phyloP scores from a whole-genome alignment of 2,797 vertebrate genomes.

The Salmo trutta region DNA sequence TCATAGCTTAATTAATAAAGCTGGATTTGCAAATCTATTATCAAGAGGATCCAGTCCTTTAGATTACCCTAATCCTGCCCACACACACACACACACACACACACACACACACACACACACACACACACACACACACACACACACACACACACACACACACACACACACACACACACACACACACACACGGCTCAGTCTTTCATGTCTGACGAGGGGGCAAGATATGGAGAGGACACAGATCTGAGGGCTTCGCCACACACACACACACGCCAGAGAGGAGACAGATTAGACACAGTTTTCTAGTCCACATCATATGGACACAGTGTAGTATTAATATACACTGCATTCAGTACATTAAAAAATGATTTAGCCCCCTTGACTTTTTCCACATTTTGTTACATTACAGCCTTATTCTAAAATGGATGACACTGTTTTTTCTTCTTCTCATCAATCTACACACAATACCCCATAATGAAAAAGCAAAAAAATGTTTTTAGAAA shows the following conservation, averaged over 20 bases:
- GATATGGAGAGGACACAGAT: not conserved
- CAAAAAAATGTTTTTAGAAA: too few relatives aligned
- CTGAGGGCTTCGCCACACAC: too few relatives aligned
- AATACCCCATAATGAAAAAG: too few relatives aligned
- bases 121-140: slow-evolving; percentile 4
- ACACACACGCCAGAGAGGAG: not conserved
- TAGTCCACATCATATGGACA: not conserved
- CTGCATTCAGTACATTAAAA: too few relatives aligned
- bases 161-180: not conserved
- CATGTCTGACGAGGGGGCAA: too few relatives aligned
- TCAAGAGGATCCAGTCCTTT: not conserved
- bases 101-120: slow-evolving; percentile 3
- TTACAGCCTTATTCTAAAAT: too few relatives aligned
- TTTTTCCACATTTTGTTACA: too few relatives aligned
- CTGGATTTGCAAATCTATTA: not conserved
- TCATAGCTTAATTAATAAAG: not conserved
- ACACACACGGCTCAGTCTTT: not conserved
- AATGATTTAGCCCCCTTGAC: too few relatives aligned
- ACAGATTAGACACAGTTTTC: not conserved
- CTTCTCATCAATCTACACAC: too few relatives aligned
- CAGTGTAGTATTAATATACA: too few relatives aligned
- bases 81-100: not conserved
- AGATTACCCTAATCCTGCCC: not conserved
- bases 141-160: slow-evolving; percentile 3
- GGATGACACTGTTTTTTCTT: too few relatives aligned